A percentile compares a stretch with the other conserved stretches of the same genome.
phyloP scores from a whole-genome alignment of 2,888 invertebrate genomes.

The Spialia ferax region DNA sequence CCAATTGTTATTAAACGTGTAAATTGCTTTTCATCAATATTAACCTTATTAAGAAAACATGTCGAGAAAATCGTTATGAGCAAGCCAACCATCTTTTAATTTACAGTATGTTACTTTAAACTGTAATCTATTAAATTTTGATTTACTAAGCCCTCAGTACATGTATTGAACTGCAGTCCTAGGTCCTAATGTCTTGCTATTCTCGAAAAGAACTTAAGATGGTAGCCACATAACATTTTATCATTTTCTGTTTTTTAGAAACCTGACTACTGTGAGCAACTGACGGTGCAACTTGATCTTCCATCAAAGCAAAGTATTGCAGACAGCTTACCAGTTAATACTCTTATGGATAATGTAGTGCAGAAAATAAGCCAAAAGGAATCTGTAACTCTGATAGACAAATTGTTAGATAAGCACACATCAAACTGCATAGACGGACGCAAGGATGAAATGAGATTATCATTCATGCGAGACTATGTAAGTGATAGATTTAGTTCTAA shows the following conservation, averaged over 20 bases:
- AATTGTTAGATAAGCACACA: conserved; percentile 54
- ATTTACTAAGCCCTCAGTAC: no score
- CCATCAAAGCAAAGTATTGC: conserved; percentile 57
- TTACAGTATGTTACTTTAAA: no score
- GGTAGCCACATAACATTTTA: background rate
- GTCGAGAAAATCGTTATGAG: no score
- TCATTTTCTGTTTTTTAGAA: conserved; percentile 52
- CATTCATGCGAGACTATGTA: conserved; percentile 61
- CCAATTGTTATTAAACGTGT: no score
- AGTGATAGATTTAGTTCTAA: conserved; percentile 59
- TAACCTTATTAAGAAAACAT: no score
- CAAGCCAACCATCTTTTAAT: no score
- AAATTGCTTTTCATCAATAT: no score
- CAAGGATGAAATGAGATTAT: conserved; percentile 51
- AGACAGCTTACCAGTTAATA: conserved; percentile 55
- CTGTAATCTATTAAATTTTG: no score
- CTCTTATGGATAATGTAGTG: conserved; percentile 54
- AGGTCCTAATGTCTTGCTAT: no score
- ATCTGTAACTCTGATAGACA: conserved; percentile 51
- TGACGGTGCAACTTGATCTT: conserved; percentile 57
- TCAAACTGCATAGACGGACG: conserved; percentile 41
- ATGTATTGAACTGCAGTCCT: no score
- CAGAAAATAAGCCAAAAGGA: conserved; percentile 55
- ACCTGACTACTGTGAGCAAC: conserved; percentile 62
- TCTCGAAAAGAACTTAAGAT: no score